Base-by-base conservation (phyloP, 2,113 vertebrate genomes). In the Furnarius figulus region DNA sequence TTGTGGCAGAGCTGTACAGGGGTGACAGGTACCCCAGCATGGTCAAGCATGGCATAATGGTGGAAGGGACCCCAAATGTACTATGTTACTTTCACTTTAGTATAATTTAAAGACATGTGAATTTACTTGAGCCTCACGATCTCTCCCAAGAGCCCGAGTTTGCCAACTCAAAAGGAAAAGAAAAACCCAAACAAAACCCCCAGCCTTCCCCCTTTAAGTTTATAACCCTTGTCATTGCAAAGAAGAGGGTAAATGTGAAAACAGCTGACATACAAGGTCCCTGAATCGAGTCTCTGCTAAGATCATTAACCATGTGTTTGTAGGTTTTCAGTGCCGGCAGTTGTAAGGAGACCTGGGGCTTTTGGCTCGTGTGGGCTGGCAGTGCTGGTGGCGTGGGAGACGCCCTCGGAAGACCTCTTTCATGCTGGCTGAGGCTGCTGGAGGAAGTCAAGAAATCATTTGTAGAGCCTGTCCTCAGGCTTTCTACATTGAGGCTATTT, bases 351-450 rank as follows among this genome's bases (percentile, higher is more conserved):
- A 73, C 63, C 53, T 55, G 1, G 2, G 58, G 28, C 37, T 59
- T 52, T 77, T 42, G 53, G 55, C 58, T 39, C 0, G 0, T 2
- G 9, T 73, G 46, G 62, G 67, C 28, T 88, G 82, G 28, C 37
- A 50, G n/a, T 0, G 10, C 67, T 58, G 68, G 59, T 78, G 80
- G 52, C 0, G 0, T 0, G 0, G 90, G 35, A 86, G 8, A 5
- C 0, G 3, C 86, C 44, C 44, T 87, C 0, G 0, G 52, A 91
- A 87, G 47, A 67, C 66, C 61, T 74, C 63, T 92, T 27, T 76
- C 23, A 13, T 35, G 17, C 22, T 0, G 0, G 39, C 44, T 71
- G 49, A 35, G 37, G 25, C 49, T 92, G 59, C 49, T 39, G 71
- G 8, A 82, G 31, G 53, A 80, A 53, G 42, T 59, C 15, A 62